Evolutionary conservation across 1,140 invertebrate species (phyloP), one percentile per base, ranked within the genome.

Genomic region (Aphelenchoides fujianensis): DNA sequence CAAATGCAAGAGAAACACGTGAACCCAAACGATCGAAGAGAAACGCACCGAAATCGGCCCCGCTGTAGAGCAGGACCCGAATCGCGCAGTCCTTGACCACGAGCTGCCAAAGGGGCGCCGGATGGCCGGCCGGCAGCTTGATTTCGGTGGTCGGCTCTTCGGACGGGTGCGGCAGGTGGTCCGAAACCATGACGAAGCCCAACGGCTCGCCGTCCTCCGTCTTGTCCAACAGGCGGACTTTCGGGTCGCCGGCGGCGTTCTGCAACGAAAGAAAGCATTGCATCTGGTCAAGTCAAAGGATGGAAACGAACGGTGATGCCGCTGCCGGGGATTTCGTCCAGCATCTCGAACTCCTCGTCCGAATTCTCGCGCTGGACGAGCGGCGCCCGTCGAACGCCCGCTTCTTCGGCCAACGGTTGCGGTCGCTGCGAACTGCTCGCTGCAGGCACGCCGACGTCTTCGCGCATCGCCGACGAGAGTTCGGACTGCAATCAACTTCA

Each of bases 31-130:
- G 7, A n/a, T 69, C 59, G 27, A 35, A 34, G 35, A 34, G 32
- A 55, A 53, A 71, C 7, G 79, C 74, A 23, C 80, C 81, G 53
- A 79, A 79, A 32, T 79, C 78, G 52, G 69, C 74, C 30, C 78
- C 78, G 36, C 80, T 80, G 53, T 67, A 79, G 19, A 79, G 37
- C 12, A 66, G 72, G 31, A 79, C 36, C 19, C 64, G 37, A n/a
- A 79, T 30, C 0, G 80, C 66, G 9, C 76, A 66, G 27, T 79
- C 70, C 27, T 77, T 71, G 19, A 77, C 37, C 7, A 19, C 19
- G 30, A 72, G 57, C 59, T 75, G 41, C 0, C 62, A 28, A 3
- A 79, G 59, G n/a, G 74, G 74, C 2, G 31, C 59, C 27, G 76
- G 69, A 68, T 74, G 63, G 0, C 36, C 71, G 12, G 28, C 34